Percentiles rank a stretch among this genome's conserved stretches.
phyloP scores from a whole-genome alignment of 2,797 vertebrate species.

The Alfaro cultratus region DNA sequence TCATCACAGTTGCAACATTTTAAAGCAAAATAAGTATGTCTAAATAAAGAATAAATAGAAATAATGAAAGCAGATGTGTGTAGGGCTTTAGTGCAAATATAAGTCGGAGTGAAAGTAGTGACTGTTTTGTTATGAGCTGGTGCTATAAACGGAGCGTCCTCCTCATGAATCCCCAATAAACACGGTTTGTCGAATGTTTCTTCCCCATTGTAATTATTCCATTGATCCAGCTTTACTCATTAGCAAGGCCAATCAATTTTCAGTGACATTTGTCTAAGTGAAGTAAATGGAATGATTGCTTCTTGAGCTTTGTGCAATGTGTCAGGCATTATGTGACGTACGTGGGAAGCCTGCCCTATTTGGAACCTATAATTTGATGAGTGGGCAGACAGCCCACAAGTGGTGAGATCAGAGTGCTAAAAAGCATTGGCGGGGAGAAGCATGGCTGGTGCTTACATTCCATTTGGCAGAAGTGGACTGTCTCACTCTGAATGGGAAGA shows the following conservation, averaged over 20 bases:
- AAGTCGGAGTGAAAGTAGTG: constrained; percentile 11
- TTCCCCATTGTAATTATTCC: constrained; percentile 71
- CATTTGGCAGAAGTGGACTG: constrained; percentile 79
- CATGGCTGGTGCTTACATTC: constrained; percentile 74
- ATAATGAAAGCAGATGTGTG: background rate
- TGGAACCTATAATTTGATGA: constrained; percentile 82
- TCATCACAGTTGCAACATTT: background rate
- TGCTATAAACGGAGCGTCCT: constrained; percentile 56
- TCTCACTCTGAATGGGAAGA: constrained; percentile 74
- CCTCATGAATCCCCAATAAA: constrained; percentile 64
- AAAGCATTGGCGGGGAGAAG: constrained; percentile 72
- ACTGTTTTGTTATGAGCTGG: constrained; percentile 28
- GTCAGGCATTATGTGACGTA: constrained; percentile 77
- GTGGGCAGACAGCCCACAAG: constrained; percentile 77
- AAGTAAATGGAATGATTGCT: constrained; percentile 79
- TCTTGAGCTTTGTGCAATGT: constrained; percentile 79
- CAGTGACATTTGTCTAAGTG: constrained; percentile 79
- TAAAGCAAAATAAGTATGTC: background rate
- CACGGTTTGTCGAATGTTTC: constrained; percentile 67
- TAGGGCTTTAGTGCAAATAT: background rate
- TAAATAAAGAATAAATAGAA: background rate
- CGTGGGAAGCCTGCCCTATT: constrained; percentile 79
- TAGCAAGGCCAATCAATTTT: constrained; percentile 77
- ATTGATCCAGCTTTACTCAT: constrained; percentile 77
- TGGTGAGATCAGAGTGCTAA: constrained; percentile 76